Conservation (phyloP, 2,888 invertebrate genomes). For the Spisula solida region DNA sequence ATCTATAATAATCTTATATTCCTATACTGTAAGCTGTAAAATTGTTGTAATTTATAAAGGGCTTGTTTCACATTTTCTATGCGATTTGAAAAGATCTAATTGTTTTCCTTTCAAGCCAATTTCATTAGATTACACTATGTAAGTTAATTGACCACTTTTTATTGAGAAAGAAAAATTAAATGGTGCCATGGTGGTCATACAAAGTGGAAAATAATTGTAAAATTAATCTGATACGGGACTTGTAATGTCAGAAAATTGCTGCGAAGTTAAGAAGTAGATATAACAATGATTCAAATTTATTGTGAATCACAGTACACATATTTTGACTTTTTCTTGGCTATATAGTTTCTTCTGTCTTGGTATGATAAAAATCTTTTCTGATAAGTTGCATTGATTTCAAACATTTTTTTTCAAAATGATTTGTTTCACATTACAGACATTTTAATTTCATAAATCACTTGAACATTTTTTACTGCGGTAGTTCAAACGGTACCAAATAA, state of each 20-base stretch:
- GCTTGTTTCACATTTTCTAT: too few species aligned
- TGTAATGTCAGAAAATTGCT: background rate
- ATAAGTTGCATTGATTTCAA: background rate
- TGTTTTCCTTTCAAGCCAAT: too few species aligned
- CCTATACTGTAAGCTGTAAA: too few species aligned
- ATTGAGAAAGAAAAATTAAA: background rate
- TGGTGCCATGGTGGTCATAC: background rate
- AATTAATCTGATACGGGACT: background rate
- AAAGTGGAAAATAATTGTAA: background rate
- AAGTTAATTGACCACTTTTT: background rate
- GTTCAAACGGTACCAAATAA: conserved; percentile 20
- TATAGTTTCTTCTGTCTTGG: background rate
- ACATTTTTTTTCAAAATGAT: background rate
- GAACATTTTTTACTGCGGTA: background rate
- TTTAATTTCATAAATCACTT: conserved; percentile 18
- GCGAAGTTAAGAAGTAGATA: background rate
- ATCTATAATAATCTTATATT: too few species aligned
- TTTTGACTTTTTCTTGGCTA: background rate
- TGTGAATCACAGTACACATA: background rate
- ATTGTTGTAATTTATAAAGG: too few species aligned
- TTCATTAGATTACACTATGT: too few species aligned
- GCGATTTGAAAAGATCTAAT: too few species aligned
- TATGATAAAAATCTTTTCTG: background rate
- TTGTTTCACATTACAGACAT: background rate
- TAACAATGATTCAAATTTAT: background rate